These are phyloP conservation scores for Gastrophysa polygoni DNA, from an alignment of 2,888 invertebrate species.

Conservation along the genomic window DNA sequence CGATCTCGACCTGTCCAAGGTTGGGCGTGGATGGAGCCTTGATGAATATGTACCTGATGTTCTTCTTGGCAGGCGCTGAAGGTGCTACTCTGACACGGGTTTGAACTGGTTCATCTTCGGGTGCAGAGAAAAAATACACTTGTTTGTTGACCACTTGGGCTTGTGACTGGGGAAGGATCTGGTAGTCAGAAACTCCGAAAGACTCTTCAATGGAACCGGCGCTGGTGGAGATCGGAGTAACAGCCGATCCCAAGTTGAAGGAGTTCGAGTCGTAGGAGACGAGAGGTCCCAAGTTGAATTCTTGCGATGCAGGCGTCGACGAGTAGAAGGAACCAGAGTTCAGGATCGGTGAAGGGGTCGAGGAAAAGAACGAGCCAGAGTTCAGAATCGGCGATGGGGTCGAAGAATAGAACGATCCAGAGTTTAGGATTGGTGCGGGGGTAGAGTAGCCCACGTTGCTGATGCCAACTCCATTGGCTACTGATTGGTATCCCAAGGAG, in stretches of 20 bases:
- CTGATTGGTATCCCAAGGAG: not conserved
- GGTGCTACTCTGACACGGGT: conserved; percentile 40
- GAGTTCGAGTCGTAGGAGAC: not conserved
- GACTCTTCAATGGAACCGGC: conserved; percentile 22
- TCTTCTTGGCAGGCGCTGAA: conserved; percentile 50
- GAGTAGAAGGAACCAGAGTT: conserved; percentile 7
- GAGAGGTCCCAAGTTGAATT: not conserved
- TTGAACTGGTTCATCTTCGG: conserved; percentile 47
- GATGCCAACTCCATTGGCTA: conserved; percentile 10
- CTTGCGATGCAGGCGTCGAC: not conserved
- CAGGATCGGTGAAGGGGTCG: no score
- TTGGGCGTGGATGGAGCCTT: conserved; percentile 52
- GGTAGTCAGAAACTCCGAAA: conserved; percentile 16
- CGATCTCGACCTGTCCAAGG: conserved; percentile 43
- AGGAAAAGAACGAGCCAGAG: conserved; percentile 2
- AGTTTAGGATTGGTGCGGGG: conserved; percentile 16
- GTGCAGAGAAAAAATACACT: conserved; percentile 53
- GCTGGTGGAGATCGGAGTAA: not conserved
- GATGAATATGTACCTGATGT: conserved; percentile 60
- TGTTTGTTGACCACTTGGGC: conserved; percentile 45
- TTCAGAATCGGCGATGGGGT: not conserved
- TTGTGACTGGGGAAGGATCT: not conserved
- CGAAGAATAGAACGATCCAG: conserved; percentile 1
- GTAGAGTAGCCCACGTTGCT: conserved; percentile 17
- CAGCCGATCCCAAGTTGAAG: not conserved